These are phyloP conservation scores for Notechis scutatus DNA, from an alignment of 2,113 vertebrate species.

Conservation along the genomic window DNA sequence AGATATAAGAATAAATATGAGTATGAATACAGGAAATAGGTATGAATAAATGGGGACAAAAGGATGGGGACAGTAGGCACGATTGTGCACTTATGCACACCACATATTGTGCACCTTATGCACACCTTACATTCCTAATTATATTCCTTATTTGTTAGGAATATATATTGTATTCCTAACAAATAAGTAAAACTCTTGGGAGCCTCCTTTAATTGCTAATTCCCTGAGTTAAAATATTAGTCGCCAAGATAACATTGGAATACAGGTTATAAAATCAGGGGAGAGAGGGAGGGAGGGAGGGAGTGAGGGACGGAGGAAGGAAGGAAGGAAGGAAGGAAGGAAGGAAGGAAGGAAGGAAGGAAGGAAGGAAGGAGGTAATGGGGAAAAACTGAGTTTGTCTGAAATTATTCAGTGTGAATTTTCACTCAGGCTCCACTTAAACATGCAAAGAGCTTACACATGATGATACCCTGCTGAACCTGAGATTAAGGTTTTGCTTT, in stretches of 20 bases:
- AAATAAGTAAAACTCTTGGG: background rate
- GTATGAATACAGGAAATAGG: no score
- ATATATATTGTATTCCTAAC: background rate
- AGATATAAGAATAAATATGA: no score
- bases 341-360: background rate
- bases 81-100: no score
- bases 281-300: no score
- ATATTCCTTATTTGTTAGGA: no score
- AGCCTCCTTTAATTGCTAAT: background rate
- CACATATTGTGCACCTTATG: no score
- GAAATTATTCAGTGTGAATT: slow-evolving; percentile 2
- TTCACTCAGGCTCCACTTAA: background rate
- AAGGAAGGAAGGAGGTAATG: background rate
- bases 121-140: no score
- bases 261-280: background rate
- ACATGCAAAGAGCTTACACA: background rate
- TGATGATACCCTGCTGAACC: background rate
- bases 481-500: slow-evolving; percentile 19
- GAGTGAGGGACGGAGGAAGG: background rate
- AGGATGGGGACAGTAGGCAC: no score
- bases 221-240: background rate
- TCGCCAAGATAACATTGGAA: background rate
- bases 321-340: background rate
- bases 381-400: background rate
- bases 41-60: no score